Conservation (phyloP, 2,888 invertebrate genomes). For the Lasius platythorax region DNA sequence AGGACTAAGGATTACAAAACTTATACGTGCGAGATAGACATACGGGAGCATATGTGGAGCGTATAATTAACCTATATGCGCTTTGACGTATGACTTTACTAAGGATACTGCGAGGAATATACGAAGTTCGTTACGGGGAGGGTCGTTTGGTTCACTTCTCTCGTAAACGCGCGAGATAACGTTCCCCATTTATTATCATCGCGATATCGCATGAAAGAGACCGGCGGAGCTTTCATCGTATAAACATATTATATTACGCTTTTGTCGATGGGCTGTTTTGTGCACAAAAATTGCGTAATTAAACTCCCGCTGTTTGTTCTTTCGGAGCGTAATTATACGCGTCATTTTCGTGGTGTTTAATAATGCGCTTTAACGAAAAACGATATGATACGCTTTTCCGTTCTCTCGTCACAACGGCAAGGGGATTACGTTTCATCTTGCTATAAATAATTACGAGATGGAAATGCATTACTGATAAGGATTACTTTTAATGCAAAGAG, state of each 20-base stretch:
- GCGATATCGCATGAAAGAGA: conserved; percentile 54
- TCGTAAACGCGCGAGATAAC: conserved; percentile 51
- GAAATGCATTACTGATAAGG: conserved; percentile 29
- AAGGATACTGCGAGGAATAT: conserved; percentile 36
- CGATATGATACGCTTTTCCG: conserved; percentile 34
- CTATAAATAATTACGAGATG: conserved; percentile 56
- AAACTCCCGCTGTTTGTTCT: conserved; percentile 51
- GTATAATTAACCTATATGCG: conserved; percentile 67
- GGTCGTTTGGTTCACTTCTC: conserved; percentile 46
- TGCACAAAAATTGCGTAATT: conserved; percentile 54
- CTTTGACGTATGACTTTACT: conserved; percentile 57
- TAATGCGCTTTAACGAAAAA: conserved; percentile 53
- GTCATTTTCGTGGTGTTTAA: conserved; percentile 49
- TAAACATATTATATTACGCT: conserved; percentile 55
- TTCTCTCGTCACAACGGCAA: conserved; percentile 20
- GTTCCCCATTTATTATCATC: conserved; percentile 49
- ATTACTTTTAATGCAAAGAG: conserved; percentile 48
- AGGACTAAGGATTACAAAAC: conserved; percentile 43
- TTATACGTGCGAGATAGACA: conserved; percentile 32
- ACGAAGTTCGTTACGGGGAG: conserved; percentile 15
- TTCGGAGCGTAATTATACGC: conserved; percentile 48
- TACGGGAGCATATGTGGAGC: conserved; percentile 61
- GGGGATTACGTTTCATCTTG: conserved; percentile 56
- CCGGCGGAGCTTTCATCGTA: conserved; percentile 41
- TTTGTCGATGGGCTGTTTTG: conserved; percentile 50